Percentiles rank a stretch among this genome's conserved stretches.
Conservation (phyloP, 2,797 vertebrate species). For the Sus cebifrons region DNA sequence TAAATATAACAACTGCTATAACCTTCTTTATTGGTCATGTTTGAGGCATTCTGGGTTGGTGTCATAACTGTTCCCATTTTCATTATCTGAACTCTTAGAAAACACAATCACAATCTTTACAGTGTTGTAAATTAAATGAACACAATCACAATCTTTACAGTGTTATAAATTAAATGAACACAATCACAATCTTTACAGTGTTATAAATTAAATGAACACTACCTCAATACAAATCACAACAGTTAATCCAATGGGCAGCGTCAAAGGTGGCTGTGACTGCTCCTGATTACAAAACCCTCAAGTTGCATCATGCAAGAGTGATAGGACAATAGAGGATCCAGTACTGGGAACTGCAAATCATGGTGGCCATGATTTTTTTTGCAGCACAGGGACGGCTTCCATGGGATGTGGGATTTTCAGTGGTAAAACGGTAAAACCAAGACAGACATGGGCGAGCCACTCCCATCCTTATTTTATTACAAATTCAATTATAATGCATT, state of each 20-base stretch:
- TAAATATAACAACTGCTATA: neutral
- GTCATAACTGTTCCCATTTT: neutral
- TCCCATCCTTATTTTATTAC: neutral
- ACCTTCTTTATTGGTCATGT: neutral
- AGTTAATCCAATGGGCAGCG: neutral
- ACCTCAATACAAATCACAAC: neutral
- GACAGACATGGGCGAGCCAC: neutral
- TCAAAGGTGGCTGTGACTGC: neutral
- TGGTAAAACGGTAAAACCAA: neutral
- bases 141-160: neutral
- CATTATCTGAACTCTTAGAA: neutral
- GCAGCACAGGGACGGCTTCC: neutral
- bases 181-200: neutral
- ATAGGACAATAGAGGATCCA: neutral
- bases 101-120: neutral
- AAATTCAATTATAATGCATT: neutral
- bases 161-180: neutral
- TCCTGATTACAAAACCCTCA: neutral
- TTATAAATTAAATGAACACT: neutral
- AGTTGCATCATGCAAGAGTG: neutral
- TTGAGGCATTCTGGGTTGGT: neutral
- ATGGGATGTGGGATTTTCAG: neutral
- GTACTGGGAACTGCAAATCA: neutral
- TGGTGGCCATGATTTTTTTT: neutral
- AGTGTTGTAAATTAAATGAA: neutral